Evolutionary conservation across 2,797 vertebrate genomes (phyloP), one percentile per base, ranked within the genome.

Genomic region (Cygnus olor): DNA sequence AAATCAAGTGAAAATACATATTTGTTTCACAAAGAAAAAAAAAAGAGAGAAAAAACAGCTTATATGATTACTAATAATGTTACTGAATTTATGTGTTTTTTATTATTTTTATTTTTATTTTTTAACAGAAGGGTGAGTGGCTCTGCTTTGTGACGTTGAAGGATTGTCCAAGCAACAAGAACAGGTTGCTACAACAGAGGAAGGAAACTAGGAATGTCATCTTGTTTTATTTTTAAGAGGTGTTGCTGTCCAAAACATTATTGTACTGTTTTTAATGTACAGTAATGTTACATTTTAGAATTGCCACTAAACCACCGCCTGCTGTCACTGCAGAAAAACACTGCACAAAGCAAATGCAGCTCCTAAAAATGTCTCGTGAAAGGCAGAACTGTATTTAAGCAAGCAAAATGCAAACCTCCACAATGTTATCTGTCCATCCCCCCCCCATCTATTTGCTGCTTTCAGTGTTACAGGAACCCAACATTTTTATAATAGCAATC

Each of bases 321-420:
- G 72, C 78, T 96, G 61, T 91, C 74, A 83, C 72, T 81, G 80
- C 84, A 84, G 61, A 84, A 96, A 89, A 80, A 30, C 85, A 79
- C 20, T 36, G 42, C 34, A 49, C 25, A 77, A 89, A 93, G 47
- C 61, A 90, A 90, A 94, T 61, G 24, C 47, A 87, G 21, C 56
- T 78, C 61, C 74, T 90, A 73, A 93, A 94, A 87, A 77, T 65
- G 45, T 71, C 42, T 95, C 14, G 49, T 79, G 81, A 66, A 89
- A 90, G 69, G 40, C 58, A 87, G 74, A 88, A 81, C 36, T 66
- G 9, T 85, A 38, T 92, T 84, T 86, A 56, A 94, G 32, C 19
- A 61, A 53, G 16, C 8, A 83, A 94, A 76, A 82, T 63, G 79
- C 17, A 79, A 85, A 80, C 49, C 44, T 71, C 51, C 18, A 16